Evolutionary conservation across 2,888 invertebrate species (phyloP).

Genomic region (Polyommatus icarus): DNA sequence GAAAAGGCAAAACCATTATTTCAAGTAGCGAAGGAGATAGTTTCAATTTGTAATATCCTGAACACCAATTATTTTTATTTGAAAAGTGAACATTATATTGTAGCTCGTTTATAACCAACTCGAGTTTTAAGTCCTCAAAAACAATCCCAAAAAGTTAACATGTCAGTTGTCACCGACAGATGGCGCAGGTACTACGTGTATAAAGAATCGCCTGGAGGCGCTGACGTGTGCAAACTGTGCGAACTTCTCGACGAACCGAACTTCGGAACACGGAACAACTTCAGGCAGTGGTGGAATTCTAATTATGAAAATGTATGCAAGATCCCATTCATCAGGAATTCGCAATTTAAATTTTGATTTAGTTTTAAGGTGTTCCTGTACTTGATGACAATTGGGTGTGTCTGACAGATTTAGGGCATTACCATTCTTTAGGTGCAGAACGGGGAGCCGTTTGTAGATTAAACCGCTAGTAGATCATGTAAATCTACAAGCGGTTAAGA

Average conservation of each 20-base stretch:
- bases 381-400: conserved; percentile 9
- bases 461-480: not conserved
- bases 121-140: not conserved
- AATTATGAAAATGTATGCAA: conserved; percentile 45
- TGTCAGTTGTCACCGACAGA: conserved; percentile 46
- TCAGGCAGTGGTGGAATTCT: conserved; percentile 62
- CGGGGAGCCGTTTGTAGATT: too few species aligned
- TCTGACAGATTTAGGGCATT: not conserved
- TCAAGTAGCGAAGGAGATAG: too few species aligned
- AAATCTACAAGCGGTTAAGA: not conserved
- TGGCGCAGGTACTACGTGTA: conserved; percentile 64
- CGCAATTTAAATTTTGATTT: conserved; percentile 29
- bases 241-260: conserved; percentile 49
- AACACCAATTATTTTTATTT: too few species aligned
- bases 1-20: too few species aligned
- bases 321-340: conserved; percentile 46
- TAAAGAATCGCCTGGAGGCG: conserved; percentile 42
- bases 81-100: too few species aligned
- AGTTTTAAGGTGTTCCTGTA: conserved; percentile 9
- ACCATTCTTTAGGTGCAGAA: not conserved
- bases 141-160: not conserved
- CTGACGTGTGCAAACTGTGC: conserved; percentile 58
- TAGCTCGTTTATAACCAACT: not conserved
- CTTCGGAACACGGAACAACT: conserved; percentile 43
- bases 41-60: too few species aligned